These are phyloP conservation scores for Poicephalus gulielmi DNA, from an alignment of 2,113 vertebrate species.

Conservation along the genomic window DNA sequence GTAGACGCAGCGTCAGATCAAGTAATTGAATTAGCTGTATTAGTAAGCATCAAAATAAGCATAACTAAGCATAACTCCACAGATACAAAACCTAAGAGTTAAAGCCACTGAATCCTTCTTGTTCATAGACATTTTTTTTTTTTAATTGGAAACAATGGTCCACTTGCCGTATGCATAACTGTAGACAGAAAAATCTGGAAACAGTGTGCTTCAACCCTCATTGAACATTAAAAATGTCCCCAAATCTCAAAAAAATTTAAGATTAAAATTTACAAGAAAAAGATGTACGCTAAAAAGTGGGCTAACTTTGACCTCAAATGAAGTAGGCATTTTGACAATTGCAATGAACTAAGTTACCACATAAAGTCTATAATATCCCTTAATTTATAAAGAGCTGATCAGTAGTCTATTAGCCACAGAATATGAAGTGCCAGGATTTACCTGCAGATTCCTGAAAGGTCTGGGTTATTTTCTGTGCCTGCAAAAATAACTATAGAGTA, in stretches of 20 bases:
- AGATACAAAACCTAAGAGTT: neutral
- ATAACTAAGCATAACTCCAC: neutral
- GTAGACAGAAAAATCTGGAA: neutral
- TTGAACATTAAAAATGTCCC: neutral
- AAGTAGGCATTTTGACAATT: neutral
- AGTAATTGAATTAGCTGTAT: neutral
- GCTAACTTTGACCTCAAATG: neutral
- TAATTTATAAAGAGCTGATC: constrained; percentile 5
- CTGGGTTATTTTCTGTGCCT: neutral
- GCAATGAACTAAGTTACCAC: constrained; percentile 16
- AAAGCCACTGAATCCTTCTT: neutral
- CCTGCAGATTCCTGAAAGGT: neutral
- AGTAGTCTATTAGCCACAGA: neutral
- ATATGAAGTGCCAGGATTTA: neutral
- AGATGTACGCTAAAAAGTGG: constrained; percentile 18
- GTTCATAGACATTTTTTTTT: neutral
- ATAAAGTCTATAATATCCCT: neutral
- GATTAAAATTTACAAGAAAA: constrained; percentile 37
- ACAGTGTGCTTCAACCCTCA: neutral
- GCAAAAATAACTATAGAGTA: neutral
- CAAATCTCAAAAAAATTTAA: neutral
- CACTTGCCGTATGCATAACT: neutral
- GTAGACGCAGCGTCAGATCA: neutral
- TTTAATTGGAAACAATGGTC: neutral
- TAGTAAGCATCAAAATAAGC: neutral